Evolutionary conservation across 30 jellyfish, hydroid and myxozoan genomes (phyloP).

Genomic region (Chrysaora quinquecirrha): DNA sequence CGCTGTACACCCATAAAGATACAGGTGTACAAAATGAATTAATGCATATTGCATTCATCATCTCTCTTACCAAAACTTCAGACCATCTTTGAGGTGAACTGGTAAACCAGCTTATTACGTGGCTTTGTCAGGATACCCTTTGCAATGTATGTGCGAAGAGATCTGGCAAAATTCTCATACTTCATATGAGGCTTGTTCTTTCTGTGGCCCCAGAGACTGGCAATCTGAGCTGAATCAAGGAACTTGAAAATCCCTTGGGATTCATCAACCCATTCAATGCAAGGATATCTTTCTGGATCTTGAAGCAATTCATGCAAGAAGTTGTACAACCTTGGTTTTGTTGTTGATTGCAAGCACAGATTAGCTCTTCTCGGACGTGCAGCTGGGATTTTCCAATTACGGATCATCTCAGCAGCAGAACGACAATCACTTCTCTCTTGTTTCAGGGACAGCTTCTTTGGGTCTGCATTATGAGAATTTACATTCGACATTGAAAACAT

Average conservation of each 20-base stretch:
- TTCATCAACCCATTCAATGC: constrained; percentile 92
- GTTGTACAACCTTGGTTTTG: constrained; percentile 80
- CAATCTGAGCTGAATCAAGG: constrained; percentile 82
- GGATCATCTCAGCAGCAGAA: neutral
- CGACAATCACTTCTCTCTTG: neutral
- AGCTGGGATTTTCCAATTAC: constrained; percentile 35
- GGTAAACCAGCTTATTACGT: constrained; percentile 88
- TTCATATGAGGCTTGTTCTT: constrained; percentile 92
- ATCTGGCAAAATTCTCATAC: constrained; percentile 94
- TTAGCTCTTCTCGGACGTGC: constrained; percentile 18
- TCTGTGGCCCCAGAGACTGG: constrained; percentile 94
- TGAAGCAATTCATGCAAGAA: constrained; percentile 71
- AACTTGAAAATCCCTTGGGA: constrained; percentile 81
- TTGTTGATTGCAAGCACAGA: constrained; percentile 36
- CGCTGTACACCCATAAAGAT: constrained; percentile 61
- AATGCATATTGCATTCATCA: constrained; percentile 41
- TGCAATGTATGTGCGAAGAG: constrained; percentile 93
- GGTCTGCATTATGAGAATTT: neutral
- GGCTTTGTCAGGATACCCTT: constrained; percentile 87
- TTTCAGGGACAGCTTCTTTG: neutral
- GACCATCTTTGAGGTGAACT: constrained; percentile 60
- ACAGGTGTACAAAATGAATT: constrained; percentile 52
- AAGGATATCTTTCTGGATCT: constrained; percentile 56
- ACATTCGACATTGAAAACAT: constrained; percentile 2
- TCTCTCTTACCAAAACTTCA: constrained; percentile 6